Evolutionary conservation across 2,113 vertebrate species (phyloP).

Genomic region (Sorex araneus): DNA sequence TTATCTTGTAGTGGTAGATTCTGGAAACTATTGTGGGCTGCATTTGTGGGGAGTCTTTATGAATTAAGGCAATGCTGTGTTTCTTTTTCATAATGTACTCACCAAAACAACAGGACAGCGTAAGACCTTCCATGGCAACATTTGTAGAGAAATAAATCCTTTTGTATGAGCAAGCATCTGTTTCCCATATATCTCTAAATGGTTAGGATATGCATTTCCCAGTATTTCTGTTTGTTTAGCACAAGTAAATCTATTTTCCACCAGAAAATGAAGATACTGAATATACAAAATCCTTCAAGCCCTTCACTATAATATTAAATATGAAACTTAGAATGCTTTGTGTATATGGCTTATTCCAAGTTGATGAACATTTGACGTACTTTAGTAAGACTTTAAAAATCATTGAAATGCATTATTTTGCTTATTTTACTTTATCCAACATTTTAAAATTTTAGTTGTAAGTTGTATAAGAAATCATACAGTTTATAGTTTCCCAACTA

Average conservation of each 20-base stretch:
- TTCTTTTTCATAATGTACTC: constrained; percentile 28
- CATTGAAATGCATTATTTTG: neutral
- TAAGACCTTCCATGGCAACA: constrained; percentile 55
- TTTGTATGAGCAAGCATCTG: constrained; percentile 61
- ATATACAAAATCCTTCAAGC: neutral
- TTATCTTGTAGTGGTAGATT: constrained; percentile 21
- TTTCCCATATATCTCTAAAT: constrained; percentile 61
- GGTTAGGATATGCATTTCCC: constrained; percentile 28
- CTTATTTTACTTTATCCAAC: constrained; percentile 51
- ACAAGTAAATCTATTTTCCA: constrained; percentile 58
- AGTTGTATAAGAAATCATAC: neutral
- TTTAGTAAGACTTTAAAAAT: neutral
- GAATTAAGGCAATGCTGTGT: neutral
- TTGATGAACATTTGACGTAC: neutral
- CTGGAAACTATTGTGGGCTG: constrained; percentile 39
- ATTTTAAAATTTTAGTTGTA: constrained; percentile 23
- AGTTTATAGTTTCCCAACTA: too few relatives aligned
- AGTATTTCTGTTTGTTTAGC: constrained; percentile 62
- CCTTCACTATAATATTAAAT: neutral
- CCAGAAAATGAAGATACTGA: neutral
- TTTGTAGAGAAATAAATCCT: constrained; percentile 61
- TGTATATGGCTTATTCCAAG: neutral
- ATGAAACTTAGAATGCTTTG: neutral
- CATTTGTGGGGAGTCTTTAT: constrained; percentile 42
- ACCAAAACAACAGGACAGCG: constrained; percentile 34